Evolutionary conservation across 2,888 invertebrate species (phyloP), one percentile per base, ranked within the genome.

Genomic region (Microplitis manilae): DNA sequence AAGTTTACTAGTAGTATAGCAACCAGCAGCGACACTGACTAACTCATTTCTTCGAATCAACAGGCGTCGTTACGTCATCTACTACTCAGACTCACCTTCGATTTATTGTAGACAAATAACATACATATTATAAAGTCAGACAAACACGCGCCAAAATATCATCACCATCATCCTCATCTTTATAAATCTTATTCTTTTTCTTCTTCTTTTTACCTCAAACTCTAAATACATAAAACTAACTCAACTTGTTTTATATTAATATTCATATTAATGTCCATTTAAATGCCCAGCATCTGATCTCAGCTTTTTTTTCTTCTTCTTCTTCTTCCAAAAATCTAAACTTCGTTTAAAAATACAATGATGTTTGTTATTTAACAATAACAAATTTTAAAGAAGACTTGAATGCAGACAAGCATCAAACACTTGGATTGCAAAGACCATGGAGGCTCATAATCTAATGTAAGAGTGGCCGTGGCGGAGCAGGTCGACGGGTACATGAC

Each of bases 11-110:
- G 30, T 65, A 20, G 13, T 50, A 50, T 50, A 50, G 13, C 50
- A 50, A 50, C 50, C 50, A 50, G 50, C 50, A 50, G 50, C 13
- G 50, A 50, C 50, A 65, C 65, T 65, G 78, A 77, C 20, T 38
- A 20, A 65, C 65, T 65, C 30, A 65, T 65, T 65, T 65, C 65
- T 77, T 79, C 80, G 80, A 84, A 86, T 86, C 86, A 86, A 85
- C 85, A 86, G 85, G 86, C 86, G 84, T 85, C 83, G 79, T 82
- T 75, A 75, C 79, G 81, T 83, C 85, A 82, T 77, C 80, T 79
- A 50, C 50, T 50, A 30, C 77, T 81, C 77, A 80, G 77, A 82
- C 79, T 77, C 77, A 79, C 77, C 79, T 81, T 78, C 81, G 83
- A 85, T 82, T 82, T 81, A 80, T 81, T 77, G 79, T 59, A 75